phyloP scores from a whole-genome alignment of 1,140 invertebrate genomes.

The Drosophila pandora region DNA sequence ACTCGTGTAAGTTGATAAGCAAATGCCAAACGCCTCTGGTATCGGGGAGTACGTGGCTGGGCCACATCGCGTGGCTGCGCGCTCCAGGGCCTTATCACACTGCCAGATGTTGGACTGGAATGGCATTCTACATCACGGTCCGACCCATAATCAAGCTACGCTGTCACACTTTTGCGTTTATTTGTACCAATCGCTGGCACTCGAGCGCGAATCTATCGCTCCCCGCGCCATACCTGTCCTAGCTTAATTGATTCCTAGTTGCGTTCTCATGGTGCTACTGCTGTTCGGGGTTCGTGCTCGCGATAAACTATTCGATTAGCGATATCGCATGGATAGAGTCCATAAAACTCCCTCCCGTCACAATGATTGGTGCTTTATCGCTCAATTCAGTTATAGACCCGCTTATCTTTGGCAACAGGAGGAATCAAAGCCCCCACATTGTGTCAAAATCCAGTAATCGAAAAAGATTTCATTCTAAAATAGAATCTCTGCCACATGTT shows the following conservation, averaged over 20 bases:
- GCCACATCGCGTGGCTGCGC: conserved; percentile 22
- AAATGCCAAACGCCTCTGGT: conserved; percentile 22
- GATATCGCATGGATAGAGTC: conserved; percentile 20
- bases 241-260: conserved; percentile 45
- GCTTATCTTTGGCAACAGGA: conserved; percentile 14
- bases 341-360: conserved; percentile 35
- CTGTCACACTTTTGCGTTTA: conserved; percentile 7
- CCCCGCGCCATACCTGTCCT: conserved; percentile 23
- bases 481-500: neutral
- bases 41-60: conserved; percentile 24
- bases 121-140: neutral
- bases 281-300: conserved; percentile 12
- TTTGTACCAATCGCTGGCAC: conserved; percentile 15
- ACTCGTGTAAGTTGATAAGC: conserved; percentile 28
- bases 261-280: conserved; percentile 17
- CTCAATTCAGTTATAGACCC: conserved; percentile 4
- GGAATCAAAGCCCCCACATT: conserved; percentile 2
- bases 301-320: conserved; percentile 16
- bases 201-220: neutral
- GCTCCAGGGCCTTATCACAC: conserved; percentile 21
- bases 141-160: neutral
- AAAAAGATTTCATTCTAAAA: neutral
- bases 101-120: conserved; percentile 22
- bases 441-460: neutral
- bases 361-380: conserved; percentile 35